phyloP scores from a whole-genome alignment of 2,113 vertebrate genomes.

The Butorides virescens region DNA sequence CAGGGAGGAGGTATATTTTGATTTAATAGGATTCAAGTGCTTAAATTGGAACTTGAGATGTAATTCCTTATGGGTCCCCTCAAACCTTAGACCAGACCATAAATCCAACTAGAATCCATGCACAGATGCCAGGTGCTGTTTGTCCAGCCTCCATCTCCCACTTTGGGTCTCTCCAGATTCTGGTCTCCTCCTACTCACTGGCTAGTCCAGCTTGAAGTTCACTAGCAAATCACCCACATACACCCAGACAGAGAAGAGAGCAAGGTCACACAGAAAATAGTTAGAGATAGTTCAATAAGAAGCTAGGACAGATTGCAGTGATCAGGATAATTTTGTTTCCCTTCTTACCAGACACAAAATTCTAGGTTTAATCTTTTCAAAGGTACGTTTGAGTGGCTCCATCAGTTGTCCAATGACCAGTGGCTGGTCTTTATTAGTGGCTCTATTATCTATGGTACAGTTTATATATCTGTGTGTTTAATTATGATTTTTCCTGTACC shows the following conservation, averaged over 20 bases:
- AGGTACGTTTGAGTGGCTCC: not conserved
- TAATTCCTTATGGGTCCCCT: not conserved
- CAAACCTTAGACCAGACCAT: not conserved
- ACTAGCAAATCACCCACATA: not conserved
- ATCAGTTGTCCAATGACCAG: not conserved
- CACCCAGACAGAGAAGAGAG: not conserved
- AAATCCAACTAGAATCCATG: not conserved
- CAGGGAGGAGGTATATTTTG: not conserved
- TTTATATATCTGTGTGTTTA: not conserved
- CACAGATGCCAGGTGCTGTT: not conserved
- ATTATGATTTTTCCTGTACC: not conserved
- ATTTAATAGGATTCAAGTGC: not conserved
- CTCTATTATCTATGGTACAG: not conserved
- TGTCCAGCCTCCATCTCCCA: not conserved
- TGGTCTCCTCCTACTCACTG: not conserved
- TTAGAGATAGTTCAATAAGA: not conserved
- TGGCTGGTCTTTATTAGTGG: not conserved
- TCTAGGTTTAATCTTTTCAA: not conserved
- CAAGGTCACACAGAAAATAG: not conserved
- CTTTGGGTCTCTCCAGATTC: not conserved
- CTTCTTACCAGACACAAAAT: not conserved
- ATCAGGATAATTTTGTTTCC: not conserved
- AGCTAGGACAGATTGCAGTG: not conserved
- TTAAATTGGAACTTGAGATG: not conserved
- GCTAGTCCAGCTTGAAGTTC: not conserved